Percentiles rank a stretch among this genome's conserved stretches.
phyloP scores from a whole-genome alignment of 2,797 vertebrate genomes.

The Peromyscus eremicus region DNA sequence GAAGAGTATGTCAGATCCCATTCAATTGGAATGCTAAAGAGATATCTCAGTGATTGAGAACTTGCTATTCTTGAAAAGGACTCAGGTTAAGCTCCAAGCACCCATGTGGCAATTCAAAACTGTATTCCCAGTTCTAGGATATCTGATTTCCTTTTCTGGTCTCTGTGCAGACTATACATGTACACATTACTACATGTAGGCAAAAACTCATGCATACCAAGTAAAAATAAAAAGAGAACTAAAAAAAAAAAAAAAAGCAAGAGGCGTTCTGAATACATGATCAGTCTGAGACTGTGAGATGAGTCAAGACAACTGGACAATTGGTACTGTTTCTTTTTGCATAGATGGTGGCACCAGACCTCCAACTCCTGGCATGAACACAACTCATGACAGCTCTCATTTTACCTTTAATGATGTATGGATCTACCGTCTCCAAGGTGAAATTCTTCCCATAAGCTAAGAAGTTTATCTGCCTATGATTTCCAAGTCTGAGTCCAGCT shows the following conservation, averaged over 20 bases:
- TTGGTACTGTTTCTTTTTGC: background rate
- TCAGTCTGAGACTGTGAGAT: too few relatives aligned
- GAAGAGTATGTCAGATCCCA: background rate
- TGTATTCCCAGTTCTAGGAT: too few relatives aligned
- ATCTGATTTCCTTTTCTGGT: background rate
- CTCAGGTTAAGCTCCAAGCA: background rate
- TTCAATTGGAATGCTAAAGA: background rate
- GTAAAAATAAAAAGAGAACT: background rate
- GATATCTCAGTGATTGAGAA: background rate
- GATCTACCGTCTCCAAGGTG: background rate
- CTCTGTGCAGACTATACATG: too few relatives aligned
- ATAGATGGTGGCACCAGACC: accelerated
- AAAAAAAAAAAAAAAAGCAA: background rate
- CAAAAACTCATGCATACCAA: background rate
- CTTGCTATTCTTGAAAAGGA: background rate
- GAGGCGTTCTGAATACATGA: background rate
- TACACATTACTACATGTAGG: too few relatives aligned
- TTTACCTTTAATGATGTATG: background rate
- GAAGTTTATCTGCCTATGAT: background rate
- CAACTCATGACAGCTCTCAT: background rate
- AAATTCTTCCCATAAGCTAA: accelerated
- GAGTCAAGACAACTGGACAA: background rate
- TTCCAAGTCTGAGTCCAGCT: background rate
- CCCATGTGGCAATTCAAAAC: background rate
- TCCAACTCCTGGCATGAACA: background rate